These are phyloP conservation scores for Actinia tenebrosa DNA, from an alignment of 64 coral and sea anemone species.

Conservation along the genomic window DNA sequence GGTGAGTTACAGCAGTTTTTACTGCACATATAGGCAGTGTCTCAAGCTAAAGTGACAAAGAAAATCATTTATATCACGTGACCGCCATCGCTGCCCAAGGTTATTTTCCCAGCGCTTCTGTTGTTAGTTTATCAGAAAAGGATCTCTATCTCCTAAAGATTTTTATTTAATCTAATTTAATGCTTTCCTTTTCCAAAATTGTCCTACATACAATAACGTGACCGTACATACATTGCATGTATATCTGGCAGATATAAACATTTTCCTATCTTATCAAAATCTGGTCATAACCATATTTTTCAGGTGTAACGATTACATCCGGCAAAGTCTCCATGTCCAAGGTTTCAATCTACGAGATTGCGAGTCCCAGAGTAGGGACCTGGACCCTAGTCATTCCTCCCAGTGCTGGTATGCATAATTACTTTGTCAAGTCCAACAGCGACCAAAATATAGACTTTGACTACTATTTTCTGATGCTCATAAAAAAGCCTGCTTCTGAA, in stretches of 20 bases:
- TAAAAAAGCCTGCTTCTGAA: neutral
- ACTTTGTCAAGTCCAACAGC: conserved; percentile 67
- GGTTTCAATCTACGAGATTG: conserved; percentile 42
- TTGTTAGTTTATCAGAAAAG: too few relatives aligned
- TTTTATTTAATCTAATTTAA: too few relatives aligned
- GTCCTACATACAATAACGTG: too few relatives aligned
- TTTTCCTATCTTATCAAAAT: too few relatives aligned
- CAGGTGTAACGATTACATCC: conserved; percentile 16
- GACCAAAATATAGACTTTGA: conserved; percentile 79
- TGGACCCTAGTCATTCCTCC: conserved; percentile 47
- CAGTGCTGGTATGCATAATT: conserved; percentile 49
- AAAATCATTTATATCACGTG: neutral
- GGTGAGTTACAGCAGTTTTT: neutral
- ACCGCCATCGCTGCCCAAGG: too few relatives aligned
- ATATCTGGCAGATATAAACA: too few relatives aligned
- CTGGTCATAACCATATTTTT: neutral
- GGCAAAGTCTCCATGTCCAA: conserved; percentile 41
- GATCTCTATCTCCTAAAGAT: too few relatives aligned
- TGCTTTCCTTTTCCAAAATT: too few relatives aligned
- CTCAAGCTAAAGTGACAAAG: too few relatives aligned
- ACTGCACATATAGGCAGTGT: neutral
- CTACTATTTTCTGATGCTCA: conserved; percentile 39
- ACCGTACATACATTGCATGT: too few relatives aligned
- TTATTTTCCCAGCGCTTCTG: too few relatives aligned
- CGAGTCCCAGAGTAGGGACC: conserved; percentile 38